Evolutionary conservation across 2,888 invertebrate genomes (phyloP), one percentile per base, ranked within the genome.

Genomic region (Erannis defoliaria): DNA sequence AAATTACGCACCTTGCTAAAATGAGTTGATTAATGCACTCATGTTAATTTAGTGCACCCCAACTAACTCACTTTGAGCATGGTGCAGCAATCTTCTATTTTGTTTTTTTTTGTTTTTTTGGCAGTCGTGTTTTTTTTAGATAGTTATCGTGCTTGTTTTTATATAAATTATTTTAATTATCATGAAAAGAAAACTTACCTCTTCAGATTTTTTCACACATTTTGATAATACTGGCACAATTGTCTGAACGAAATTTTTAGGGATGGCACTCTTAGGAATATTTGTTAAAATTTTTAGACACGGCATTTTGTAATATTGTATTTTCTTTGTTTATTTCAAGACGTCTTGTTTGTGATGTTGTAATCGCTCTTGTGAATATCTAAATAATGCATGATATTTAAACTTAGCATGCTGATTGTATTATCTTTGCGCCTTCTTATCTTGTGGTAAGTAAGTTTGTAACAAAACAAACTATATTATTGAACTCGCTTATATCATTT

Each of bases 211-310:
- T 0, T 74, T 75, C 0, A 86, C 75, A 8, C 72, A 65, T 43
- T 70, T 76, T 0, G 81, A 70, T 1, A 86, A 60, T 8, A 83
- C 64, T 0, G 87, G 88, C 10, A 88, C 66, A 4, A 89, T 74
- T 66, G 80, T 86, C 18, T 73, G 68, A 0, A 82, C 73, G 54
- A 90, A 89, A 69, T 85, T 81, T 10, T 64, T 68, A 0, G 89
- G 88, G 5, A 90, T 80, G n/a, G 77, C 72, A 4, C 56, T 75
- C 31, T 68, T 82, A 0, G 83, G 71, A 1, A 90, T 35, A 64
- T 87, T 90, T 0, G 90, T 90, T 1, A 86, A 67, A 18, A 90
- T 82, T 62, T 78, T 89, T 35, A 90, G 68, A 43, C 82, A 82
- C 55, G 90, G 90, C 90, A 90, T 90, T 56, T 68, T 71, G 21